These are phyloP conservation scores for Lepilemur ruficaudatus DNA, from an alignment of 2,797 vertebrate species.

Conservation along the genomic window DNA sequence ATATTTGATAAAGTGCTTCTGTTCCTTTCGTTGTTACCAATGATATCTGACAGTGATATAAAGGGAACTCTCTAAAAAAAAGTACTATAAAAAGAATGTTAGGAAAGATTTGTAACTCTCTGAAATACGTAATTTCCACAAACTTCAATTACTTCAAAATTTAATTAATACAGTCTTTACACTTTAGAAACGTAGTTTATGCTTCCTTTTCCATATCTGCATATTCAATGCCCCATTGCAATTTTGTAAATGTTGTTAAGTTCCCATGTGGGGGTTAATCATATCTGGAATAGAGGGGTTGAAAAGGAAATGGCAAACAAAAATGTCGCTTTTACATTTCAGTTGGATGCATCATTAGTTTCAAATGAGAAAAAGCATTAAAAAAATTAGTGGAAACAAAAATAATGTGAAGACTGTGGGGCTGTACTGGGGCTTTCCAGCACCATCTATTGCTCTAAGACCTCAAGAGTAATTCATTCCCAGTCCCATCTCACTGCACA, in stretches of 20 bases:
- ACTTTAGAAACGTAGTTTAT: background rate
- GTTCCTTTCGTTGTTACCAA: background rate
- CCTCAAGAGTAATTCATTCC: fast-evolving
- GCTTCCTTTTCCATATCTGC: background rate
- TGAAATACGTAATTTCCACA: background rate
- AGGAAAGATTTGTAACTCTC: background rate
- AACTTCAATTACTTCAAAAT: background rate
- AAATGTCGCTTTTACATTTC: slow-evolving; percentile 28
- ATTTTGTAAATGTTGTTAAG: background rate
- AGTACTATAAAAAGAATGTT: background rate
- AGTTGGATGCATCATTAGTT: background rate
- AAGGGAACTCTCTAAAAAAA: background rate
- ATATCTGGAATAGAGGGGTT: background rate
- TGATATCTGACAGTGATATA: background rate
- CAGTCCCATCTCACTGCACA: background rate
- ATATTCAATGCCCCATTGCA: background rate
- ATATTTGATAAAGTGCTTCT: background rate
- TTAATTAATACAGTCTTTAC: background rate
- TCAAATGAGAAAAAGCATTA: background rate
- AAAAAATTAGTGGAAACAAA: background rate
- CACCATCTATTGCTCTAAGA: background rate
- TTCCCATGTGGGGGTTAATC: background rate
- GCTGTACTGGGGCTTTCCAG: background rate
- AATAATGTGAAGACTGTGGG: background rate
- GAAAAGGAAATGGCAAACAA: background rate